A percentile compares a stretch with the other conserved stretches of the same genome.
phyloP scores from a whole-genome alignment of 2,888 invertebrate genomes.

The Aquatica leii region DNA sequence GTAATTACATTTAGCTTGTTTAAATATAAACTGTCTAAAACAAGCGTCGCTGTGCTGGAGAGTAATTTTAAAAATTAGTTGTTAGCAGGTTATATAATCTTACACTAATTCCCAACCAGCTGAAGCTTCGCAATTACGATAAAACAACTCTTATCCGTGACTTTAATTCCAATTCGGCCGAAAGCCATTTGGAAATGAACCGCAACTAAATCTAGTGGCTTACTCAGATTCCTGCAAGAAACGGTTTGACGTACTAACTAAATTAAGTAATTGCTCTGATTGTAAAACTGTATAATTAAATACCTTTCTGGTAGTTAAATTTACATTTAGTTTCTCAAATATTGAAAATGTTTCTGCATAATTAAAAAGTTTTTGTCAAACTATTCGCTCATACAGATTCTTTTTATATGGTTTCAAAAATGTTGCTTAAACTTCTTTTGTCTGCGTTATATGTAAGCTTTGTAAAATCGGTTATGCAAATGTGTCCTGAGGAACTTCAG shows the following conservation, averaged over 20 bases:
- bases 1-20: conserved; percentile 10
- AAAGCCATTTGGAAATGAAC: conserved; percentile 43
- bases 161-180: conserved; percentile 38
- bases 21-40: conserved; percentile 2
- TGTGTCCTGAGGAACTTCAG: too few species aligned
- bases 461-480: too few species aligned
- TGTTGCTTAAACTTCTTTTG: too few species aligned
- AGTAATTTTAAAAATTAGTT: conserved; percentile 23
- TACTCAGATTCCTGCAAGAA: conserved; percentile 34
- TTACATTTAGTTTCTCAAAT: neutral
- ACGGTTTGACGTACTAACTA: conserved; percentile 32
- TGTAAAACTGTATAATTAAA: conserved; percentile 18
- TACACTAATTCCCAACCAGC: conserved; percentile 21
- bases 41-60: conserved; percentile 14
- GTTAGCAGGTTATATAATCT: conserved; percentile 33
- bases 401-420: too few species aligned
- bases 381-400: too few species aligned
- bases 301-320: conserved; percentile 10
- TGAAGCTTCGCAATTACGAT: conserved; percentile 38
- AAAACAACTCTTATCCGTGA: conserved; percentile 42
- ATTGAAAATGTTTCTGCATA: too few species aligned
- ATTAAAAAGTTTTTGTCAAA: too few species aligned
- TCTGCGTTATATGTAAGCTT: too few species aligned
- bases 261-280: conserved; percentile 40
- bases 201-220: conserved; percentile 35